These are phyloP conservation scores for Nycticorax nycticorax DNA, from an alignment of 2,113 vertebrate species.

Conservation along the genomic window DNA sequence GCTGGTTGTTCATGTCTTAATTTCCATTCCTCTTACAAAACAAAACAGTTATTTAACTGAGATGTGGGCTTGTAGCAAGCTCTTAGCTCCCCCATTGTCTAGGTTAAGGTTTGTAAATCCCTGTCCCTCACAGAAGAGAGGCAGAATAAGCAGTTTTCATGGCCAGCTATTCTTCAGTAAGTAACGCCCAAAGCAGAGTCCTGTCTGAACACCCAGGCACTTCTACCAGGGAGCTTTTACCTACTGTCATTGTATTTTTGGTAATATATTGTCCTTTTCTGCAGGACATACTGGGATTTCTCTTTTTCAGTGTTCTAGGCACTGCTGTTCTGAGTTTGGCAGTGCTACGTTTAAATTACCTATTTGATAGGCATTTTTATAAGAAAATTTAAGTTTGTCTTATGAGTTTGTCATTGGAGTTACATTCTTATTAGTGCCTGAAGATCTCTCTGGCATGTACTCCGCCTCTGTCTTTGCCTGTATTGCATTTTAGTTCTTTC, in stretches of 20 bases:
- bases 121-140: not conserved
- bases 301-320: not conserved
- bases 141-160: not conserved
- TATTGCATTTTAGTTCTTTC: not conserved
- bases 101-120: not conserved
- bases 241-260: accelerated
- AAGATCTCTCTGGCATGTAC: not conserved
- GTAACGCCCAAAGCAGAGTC: accelerated
- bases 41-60: not conserved
- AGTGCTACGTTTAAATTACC: not conserved
- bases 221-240: not conserved
- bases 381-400: not conserved
- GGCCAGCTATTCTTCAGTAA: not conserved
- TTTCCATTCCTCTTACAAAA: not conserved
- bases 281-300: not conserved
- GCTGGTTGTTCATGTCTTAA: not conserved
- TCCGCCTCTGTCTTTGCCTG: not conserved
- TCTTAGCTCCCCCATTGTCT: not conserved
- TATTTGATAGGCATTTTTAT: not conserved
- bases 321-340: not conserved
- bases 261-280: not conserved
- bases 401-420: not conserved
- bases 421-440: not conserved
- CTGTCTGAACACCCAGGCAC: not conserved
- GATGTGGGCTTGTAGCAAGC: not conserved